These are phyloP conservation scores for Saccopteryx bilineata DNA, from an alignment of 2,113 vertebrate genomes.

Conservation along the genomic window DNA sequence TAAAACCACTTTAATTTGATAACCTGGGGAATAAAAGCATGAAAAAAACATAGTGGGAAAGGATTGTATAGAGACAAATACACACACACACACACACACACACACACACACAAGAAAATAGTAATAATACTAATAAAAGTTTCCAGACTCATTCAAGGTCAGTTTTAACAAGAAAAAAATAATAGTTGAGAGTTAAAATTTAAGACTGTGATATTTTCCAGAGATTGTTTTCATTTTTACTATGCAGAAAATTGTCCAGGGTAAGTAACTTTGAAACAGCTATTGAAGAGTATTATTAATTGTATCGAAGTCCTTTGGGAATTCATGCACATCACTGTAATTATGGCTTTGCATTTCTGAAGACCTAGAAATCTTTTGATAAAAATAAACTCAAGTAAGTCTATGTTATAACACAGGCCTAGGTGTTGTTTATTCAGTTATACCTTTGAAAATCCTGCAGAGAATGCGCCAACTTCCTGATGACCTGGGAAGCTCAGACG, in stretches of 20 bases:
- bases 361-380: constrained; percentile 24
- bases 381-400: constrained; percentile 23
- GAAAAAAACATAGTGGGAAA: constrained; percentile 8
- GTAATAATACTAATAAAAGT: not conserved
- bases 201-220: not conserved
- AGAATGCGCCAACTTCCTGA: not conserved
- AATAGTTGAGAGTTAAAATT: not conserved
- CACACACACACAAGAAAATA: not conserved
- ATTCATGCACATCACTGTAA: not conserved
- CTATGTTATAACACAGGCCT: not conserved
- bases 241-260: not conserved
- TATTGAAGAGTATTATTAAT: not conserved
- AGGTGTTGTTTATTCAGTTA: not conserved
- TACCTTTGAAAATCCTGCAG: not conserved
- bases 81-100: not conserved
- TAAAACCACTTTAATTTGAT: constrained; percentile 43
- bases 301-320: constrained; percentile 24
- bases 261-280: constrained; percentile 38
- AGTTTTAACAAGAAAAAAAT: not conserved
- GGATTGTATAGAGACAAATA: not conserved
- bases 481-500: not conserved
- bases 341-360: not conserved
- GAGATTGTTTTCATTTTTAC: constrained; percentile 47
- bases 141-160: not conserved
- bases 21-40: not conserved